These are phyloP conservation scores for Oncorhynchus nerka DNA, from an alignment of 2,113 vertebrate genomes.

Conservation along the genomic window DNA sequence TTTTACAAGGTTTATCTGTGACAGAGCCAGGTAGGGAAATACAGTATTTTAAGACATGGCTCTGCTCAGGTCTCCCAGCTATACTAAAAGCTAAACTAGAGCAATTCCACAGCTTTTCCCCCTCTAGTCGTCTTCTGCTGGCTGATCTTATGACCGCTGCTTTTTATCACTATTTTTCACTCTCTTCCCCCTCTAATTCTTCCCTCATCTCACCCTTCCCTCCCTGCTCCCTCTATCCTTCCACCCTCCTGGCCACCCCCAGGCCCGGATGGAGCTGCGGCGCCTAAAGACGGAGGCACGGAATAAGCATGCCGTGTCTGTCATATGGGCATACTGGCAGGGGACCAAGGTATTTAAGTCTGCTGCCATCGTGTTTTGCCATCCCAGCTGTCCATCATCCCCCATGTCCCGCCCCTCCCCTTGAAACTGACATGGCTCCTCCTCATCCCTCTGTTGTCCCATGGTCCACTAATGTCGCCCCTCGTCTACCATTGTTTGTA, in stretches of 20 bases:
- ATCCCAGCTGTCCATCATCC: conserved; percentile 26
- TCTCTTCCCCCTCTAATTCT: neutral
- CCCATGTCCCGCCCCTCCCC: conserved; percentile 40
- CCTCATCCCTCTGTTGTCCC: neutral
- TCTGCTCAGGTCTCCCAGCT: neutral
- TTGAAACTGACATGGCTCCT: conserved; percentile 7
- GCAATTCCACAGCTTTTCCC: neutral
- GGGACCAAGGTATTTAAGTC: conserved; percentile 93
- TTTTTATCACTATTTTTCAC: conserved; percentile 2
- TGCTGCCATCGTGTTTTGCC: conserved; percentile 46
- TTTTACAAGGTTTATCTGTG: neutral
- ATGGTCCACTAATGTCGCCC: neutral
- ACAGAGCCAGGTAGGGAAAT: neutral
- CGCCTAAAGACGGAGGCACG: conserved; percentile 92
- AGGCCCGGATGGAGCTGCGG: conserved; percentile 95
- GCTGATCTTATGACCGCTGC: conserved; percentile 50
- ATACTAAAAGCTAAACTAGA: neutral
- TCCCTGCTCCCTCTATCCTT: conserved; percentile 65
- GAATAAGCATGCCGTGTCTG: conserved; percentile 94
- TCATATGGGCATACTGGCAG: conserved; percentile 99
- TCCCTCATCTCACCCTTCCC: conserved; percentile 53
- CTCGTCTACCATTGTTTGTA: neutral
- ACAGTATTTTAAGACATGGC: neutral
- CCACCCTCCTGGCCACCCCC: conserved; percentile 51
- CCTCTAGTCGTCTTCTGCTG: conserved; percentile 24